Evolutionary conservation across 2,888 invertebrate species (phyloP).

Genomic region (Acrobasis suavella): DNA sequence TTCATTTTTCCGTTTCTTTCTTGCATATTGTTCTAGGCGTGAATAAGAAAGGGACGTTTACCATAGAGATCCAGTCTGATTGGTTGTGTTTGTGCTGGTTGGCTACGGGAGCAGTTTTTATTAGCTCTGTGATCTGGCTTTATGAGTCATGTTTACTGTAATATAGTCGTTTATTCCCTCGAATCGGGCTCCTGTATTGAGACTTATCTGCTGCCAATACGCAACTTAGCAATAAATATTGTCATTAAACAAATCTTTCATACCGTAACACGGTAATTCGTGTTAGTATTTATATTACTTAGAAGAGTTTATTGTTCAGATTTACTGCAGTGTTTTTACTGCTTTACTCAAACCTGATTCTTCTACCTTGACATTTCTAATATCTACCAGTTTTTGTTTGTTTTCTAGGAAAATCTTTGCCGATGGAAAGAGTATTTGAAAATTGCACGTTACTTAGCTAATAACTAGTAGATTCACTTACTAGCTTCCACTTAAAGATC

Average conservation of each 20-base stretch:
- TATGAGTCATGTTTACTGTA: conserved; percentile 65
- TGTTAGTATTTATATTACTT: too few relatives aligned
- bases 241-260: neutral
- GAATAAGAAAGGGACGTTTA: conserved; percentile 48
- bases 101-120: conserved; percentile 55
- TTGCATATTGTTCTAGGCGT: conserved; percentile 20
- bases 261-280: too few relatives aligned
- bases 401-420: too few relatives aligned
- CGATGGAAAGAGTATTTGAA: too few relatives aligned
- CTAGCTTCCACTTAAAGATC: too few relatives aligned
- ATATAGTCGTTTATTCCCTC: conserved; percentile 54
- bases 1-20: conserved; percentile 40
- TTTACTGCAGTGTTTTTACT: too few relatives aligned
- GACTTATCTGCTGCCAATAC: conserved; percentile 53
- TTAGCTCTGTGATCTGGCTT: conserved; percentile 64
- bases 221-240: conserved; percentile 31
- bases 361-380: too few relatives aligned
- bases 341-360: too few relatives aligned
- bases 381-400: too few relatives aligned
- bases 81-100: conserved; percentile 56
- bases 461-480: too few relatives aligned
- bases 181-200: conserved; percentile 51
- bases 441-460: too few relatives aligned
- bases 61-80: conserved; percentile 51
- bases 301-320: too few relatives aligned